Evolutionary conservation across 2,888 invertebrate species (phyloP).

Genomic region (Hirtodrosophila confusa): DNA sequence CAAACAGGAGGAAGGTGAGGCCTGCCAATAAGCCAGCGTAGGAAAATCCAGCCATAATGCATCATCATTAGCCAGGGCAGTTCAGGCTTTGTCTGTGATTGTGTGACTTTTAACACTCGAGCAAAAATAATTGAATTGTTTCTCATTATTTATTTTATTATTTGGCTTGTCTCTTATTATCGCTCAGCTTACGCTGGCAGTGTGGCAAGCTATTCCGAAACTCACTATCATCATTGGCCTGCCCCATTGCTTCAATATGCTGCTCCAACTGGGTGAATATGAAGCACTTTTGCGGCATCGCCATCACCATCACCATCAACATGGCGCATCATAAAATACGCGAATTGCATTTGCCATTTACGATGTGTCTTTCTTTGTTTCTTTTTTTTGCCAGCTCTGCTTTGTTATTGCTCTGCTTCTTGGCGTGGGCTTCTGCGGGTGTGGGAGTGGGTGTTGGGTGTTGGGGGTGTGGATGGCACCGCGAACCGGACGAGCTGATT

Average conservation of each 20-base stretch:
- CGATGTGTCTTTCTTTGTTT: slow-evolving; percentile 72
- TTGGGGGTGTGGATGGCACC: not conserved
- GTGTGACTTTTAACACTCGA: slow-evolving; percentile 66
- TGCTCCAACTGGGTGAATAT: slow-evolving; percentile 23
- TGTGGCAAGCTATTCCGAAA: slow-evolving; percentile 34
- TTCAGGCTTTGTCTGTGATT: slow-evolving; percentile 47
- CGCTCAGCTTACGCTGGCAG: slow-evolving; percentile 62
- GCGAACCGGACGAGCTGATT: slow-evolving; percentile 67
- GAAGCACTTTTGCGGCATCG: slow-evolving; percentile 73
- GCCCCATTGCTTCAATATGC: slow-evolving; percentile 55
- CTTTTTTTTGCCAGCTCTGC: slow-evolving; percentile 25
- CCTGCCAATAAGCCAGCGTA: slow-evolving; percentile 14
- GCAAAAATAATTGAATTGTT: slow-evolving; percentile 79
- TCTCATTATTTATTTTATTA: slow-evolving; percentile 80
- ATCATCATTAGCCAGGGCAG: slow-evolving; percentile 68
- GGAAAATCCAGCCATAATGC: slow-evolving; percentile 54
- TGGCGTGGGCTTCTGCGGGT: slow-evolving; percentile 48
- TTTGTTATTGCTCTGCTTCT: slow-evolving; percentile 54
- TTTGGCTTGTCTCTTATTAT: slow-evolving; percentile 78
- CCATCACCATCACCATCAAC: slow-evolving; percentile 64
- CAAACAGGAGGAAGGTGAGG: not conserved
- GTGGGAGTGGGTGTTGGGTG: slow-evolving; percentile 6
- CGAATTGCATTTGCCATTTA: slow-evolving; percentile 81
- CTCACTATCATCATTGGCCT: slow-evolving; percentile 47
- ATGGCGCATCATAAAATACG: slow-evolving; percentile 81